A percentile compares a stretch with the other conserved stretches of the same genome.
Conservation (phyloP, 1,140 invertebrate genomes). For the Anthonomus grandis region DNA sequence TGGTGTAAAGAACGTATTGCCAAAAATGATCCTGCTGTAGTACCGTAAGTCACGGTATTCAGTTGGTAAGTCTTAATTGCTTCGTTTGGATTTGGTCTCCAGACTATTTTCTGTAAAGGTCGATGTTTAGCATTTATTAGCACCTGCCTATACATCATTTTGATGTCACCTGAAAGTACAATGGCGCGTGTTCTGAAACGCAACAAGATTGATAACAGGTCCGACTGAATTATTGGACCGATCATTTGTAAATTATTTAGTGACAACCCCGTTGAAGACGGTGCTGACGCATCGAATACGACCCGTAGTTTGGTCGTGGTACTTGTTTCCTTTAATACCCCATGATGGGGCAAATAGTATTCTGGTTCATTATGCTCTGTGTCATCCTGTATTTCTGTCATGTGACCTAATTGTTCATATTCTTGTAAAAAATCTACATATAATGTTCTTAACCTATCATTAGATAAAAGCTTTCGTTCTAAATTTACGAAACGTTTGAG, state of each 20-base stretch:
- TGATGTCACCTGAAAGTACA: conserved; percentile 6
- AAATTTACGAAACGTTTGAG: no score
- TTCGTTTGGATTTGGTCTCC: conserved; percentile 28
- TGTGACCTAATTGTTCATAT: conserved; percentile 17
- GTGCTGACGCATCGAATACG: conserved; percentile 46
- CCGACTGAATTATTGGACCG: conserved; percentile 41
- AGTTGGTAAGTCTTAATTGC: conserved; percentile 12
- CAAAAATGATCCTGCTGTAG: conserved; percentile 35
- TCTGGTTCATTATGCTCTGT: conserved; percentile 9
- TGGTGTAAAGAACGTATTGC: conserved; percentile 34
- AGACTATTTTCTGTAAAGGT: conserved; percentile 46
- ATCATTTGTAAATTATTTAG: conserved; percentile 38
- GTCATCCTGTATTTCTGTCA: conserved; percentile 18
- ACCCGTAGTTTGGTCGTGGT: conserved; percentile 28
- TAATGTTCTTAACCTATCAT: conserved; percentile 11
- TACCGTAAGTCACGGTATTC: conserved; percentile 18
- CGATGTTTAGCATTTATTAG: no score
- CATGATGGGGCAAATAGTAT: conserved; percentile 42
- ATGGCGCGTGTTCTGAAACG: conserved; percentile 47
- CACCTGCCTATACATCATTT: not conserved
- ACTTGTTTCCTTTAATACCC: conserved; percentile 23
- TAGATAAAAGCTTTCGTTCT: conserved; percentile 12
- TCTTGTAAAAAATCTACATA: no score
- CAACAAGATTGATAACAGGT: conserved; percentile 46
- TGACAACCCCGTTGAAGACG: conserved; percentile 10